Evolutionary conservation across 2,797 vertebrate species (phyloP).

Genomic region (Chanos chanos): DNA sequence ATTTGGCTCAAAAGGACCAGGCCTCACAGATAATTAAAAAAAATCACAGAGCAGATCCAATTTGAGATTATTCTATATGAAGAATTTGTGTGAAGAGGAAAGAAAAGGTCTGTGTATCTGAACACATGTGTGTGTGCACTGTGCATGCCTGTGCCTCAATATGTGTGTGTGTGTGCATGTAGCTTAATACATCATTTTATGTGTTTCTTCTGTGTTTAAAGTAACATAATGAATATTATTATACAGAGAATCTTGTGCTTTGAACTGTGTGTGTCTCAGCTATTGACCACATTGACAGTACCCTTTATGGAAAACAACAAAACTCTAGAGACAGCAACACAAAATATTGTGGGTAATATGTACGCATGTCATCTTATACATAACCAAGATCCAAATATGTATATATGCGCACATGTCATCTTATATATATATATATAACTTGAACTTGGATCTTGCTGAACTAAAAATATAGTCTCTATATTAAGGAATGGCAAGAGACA

Average conservation of each 20-base stretch:
- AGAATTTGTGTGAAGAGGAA: slow-evolving; percentile 53
- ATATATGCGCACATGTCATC: slow-evolving; percentile 8
- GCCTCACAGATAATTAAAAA: slow-evolving; percentile 76
- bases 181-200: not conserved
- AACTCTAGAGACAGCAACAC: no score
- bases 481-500: no score
- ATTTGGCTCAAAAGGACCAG: slow-evolving; percentile 69
- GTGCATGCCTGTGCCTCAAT: slow-evolving; percentile 5
- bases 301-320: no score
- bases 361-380: no score
- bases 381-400: not conserved
- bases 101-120: slow-evolving; percentile 13
- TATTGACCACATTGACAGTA: no score
- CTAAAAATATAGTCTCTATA: no score
- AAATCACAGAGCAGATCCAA: slow-evolving; percentile 76
- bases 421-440: no score
- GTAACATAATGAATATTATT: slow-evolving; percentile 13
- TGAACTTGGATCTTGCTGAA: no score
- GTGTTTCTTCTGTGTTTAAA: not conserved
- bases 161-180: not conserved
- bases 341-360: no score
- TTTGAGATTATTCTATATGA: slow-evolving; percentile 70
- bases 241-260: no score
- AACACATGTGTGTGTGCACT: slow-evolving; percentile 1
- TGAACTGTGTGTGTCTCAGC: no score